Base-by-base conservation (phyloP, 2,797 vertebrate genomes). In the Helarctos malayanus region DNA sequence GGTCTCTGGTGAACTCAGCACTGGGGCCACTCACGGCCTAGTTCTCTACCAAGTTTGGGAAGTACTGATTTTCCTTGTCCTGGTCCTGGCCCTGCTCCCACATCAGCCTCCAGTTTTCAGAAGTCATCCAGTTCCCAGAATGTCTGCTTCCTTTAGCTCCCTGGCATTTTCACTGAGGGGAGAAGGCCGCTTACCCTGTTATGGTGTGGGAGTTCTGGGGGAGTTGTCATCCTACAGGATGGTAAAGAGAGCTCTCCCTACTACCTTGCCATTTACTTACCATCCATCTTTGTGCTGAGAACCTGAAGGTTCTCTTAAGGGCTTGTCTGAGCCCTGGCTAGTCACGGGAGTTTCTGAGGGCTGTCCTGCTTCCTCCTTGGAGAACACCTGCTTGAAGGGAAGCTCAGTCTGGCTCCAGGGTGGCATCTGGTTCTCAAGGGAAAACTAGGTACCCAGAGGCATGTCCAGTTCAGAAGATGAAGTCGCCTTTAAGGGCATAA, bases 201-300 rank as follows among this genome's bases (percentile, higher is more conserved):
- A 79, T 97, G 98, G 54, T 94, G 97, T 54, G 81, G 99, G 98
- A 0, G 99, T 98, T 98, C 94, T 98, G 0, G 99, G 99, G 21
- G 99, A 99, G 95, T 99, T 99, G 94, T 99, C 99, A n/a, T 98
- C 98, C 78, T 98, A 99, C 1, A 99, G 99, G 97, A 99, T 91
- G 97, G 99, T 99, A 93, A 99, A 99, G 0, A 99, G 99, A 1
- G 99, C 99, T 57, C 99, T 99, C 8, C 99, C 99, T 83, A 98
- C 32, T 0, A 97, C 86, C 91, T 98, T 99, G 96, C 69, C 97
- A n/a, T 73, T 97, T n/a, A 97, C 54, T 94, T 98, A 68, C n/a
- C 9, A 19, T 99, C 68, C 98, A 85, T 87, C 97, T 98, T 47
- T 0, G 0, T 79, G 29, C 82, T 98, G 99, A 92, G 93, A 97